Evolutionary conservation across 2,888 invertebrate species (phyloP), one percentile per base, ranked within the genome.

Genomic region (Darwinula stevensoni): DNA sequence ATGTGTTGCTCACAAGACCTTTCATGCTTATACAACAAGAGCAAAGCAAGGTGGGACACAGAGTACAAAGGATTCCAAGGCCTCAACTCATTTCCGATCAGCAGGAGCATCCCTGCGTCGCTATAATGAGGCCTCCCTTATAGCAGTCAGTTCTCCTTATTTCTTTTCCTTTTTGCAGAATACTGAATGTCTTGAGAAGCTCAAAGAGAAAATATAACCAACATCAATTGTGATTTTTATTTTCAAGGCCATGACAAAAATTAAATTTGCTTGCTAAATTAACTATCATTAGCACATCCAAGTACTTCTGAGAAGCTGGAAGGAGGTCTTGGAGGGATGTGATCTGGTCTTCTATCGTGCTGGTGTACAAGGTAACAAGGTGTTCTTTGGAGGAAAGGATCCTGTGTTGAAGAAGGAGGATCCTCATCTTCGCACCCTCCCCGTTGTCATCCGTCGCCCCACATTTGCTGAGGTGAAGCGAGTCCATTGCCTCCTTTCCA

Each of bases 11-110:
- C 78, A 80, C 45, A 80, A 80, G 52, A 76, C 78, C 1, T 66
- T 74, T 42, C 78, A 78, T 47, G 67, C 69, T 31, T 84, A 82
- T 45, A 74, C 74, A 4, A 68, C 74, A 1, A 53, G 80, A 27
- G 65, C 74, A 1, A 75, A 75, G 22, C 75, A 80, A 48, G 80
- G 80, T 0, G 67, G 71, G 26, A 57, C 68, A 0, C 80, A 82
- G 50, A 57, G 58, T 6, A 52, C 60, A 1, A 54, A 64, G 29
- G 78, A 78, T 45, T 50, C 47, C 32, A 60, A 62, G 41, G 50
- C 51, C 16, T 54, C 49, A 4, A 62, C 63, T 0, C 49, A 49
- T 4, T 63, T 71, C 0, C 65, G 68, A 43, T 76, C 76, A 31
- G 75, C 74, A 1, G 80, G 80, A 0, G 67, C 80, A 2, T 68